Evolutionary conservation across 1,140 invertebrate genomes (phyloP), one percentile per base, ranked within the genome.

Genomic region (Drosophila littoralis): DNA sequence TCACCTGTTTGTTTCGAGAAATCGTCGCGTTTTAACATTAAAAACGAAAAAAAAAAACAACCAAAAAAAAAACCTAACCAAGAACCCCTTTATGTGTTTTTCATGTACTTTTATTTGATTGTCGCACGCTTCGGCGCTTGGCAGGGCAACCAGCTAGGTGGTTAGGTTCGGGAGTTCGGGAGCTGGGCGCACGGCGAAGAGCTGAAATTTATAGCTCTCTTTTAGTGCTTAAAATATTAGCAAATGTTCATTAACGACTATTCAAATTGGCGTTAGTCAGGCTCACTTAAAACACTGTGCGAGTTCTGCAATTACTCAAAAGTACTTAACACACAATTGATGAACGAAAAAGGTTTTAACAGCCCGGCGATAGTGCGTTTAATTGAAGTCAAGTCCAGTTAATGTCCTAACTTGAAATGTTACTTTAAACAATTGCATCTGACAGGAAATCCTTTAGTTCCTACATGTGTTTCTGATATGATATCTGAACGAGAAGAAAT

Each of bases 91-190:
- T 89, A 88, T 86, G 79, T 88, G 79, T 83, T 88, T 89, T 89
- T 83, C 84, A 89, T 88, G 83, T 88, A 88, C 84, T 89, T 88
- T 88, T 88, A 88, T 88, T 88, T 89, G 84, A 89, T 88, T 88
- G 83, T 88, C 83, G 83, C 83, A 88, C 83, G 83, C 83, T 83
- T 88, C 81, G 77, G 59, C 79, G 80, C 79, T 65, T 57, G 45
- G 38, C 57, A 46, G 64, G 33, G 36, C 33, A 60, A 48, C 42
- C 42, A 33, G 46, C n/a, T 33, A 52, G 42, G 35, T 7, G 7
- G 7, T 9, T 7, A 7, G 38, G 12, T 0, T 7, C n/a, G 15
- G 7, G 36, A 28, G 22, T 28, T 28, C n/a, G 15, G 7, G 36
- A 28, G 22, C 5, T 28, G 4, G 22, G 22, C 5, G 54, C 12